Evolutionary conservation across 2,888 invertebrate species (phyloP).

Genomic region (Erebia ligea): DNA sequence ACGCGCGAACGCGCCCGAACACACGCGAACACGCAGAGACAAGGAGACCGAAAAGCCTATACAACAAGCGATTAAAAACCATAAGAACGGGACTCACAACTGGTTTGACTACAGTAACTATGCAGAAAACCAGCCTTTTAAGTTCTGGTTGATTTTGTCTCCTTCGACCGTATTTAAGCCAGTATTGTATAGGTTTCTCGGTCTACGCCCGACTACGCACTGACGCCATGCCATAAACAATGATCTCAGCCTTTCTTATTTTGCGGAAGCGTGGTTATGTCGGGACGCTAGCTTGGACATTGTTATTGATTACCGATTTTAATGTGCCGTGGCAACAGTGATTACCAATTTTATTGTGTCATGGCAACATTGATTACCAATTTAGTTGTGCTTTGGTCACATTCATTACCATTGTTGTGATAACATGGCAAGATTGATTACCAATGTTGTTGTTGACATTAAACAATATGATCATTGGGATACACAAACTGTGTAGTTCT

Average conservation of each 20-base stretch:
- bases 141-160: not conserved
- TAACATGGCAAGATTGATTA: not conserved
- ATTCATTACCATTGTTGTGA: not conserved
- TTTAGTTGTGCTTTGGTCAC: not conserved
- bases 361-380: not conserved
- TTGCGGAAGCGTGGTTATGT: conserved; percentile 22
- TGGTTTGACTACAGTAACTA: not conserved
- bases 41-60: not conserved
- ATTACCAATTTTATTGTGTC: not conserved
- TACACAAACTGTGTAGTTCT: not conserved
- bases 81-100: not conserved
- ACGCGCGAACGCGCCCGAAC: not conserved
- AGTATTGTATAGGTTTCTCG: conserved; percentile 6
- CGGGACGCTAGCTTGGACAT: not conserved
- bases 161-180: not conserved
- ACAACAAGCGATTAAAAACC: not conserved
- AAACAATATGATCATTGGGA: not conserved
- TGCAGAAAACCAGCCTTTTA: too few species aligned
- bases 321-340: not conserved
- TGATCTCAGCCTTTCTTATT: conserved; percentile 28
- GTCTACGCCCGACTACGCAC: conserved; percentile 15
- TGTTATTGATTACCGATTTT: not conserved
- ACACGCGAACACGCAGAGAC: conserved; percentile 1
- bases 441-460: not conserved
- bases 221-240: conserved; percentile 23